A percentile compares a stretch with the other conserved stretches of the same genome.
phyloP scores from a whole-genome alignment of 53 echinoderm and acorn worm species.

The Pentamera pediparva region DNA sequence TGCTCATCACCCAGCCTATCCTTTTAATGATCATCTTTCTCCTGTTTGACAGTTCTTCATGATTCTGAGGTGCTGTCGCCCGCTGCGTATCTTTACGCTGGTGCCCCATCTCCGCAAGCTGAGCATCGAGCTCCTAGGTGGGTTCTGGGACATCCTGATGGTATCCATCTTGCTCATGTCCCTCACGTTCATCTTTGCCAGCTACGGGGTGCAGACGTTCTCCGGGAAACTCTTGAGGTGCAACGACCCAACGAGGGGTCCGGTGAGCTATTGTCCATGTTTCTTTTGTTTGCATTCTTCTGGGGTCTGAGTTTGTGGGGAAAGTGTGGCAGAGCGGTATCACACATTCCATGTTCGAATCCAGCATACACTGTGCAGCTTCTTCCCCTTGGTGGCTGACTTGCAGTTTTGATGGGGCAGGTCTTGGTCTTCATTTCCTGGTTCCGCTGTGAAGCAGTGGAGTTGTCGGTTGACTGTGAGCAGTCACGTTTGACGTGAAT shows the following conservation, averaged over 20 bases:
- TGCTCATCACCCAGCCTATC: background rate
- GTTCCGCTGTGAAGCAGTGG: too few species aligned
- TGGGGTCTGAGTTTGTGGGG: background rate
- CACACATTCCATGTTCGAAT: too few species aligned
- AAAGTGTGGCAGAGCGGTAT: too few species aligned
- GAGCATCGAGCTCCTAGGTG: slow-evolving; percentile 70
- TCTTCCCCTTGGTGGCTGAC: too few species aligned
- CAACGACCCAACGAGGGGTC: slow-evolving; percentile 52
- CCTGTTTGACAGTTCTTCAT: slow-evolving; percentile 56
- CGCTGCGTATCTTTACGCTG: slow-evolving; percentile 87
- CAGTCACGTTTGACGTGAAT: too few species aligned
- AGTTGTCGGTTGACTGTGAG: too few species aligned
- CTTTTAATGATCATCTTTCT: background rate
- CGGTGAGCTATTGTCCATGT: background rate
- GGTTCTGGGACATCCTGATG: slow-evolving; percentile 87
- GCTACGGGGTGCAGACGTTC: slow-evolving; percentile 95
- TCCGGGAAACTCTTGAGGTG: slow-evolving; percentile 63
- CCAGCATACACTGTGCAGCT: too few species aligned
- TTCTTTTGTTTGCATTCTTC: background rate
- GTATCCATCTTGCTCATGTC: slow-evolving; percentile 85
- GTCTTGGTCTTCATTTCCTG: too few species aligned
- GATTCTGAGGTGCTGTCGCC: slow-evolving; percentile 86
- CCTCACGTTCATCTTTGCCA: slow-evolving; percentile 96
- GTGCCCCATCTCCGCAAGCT: slow-evolving; percentile 98
- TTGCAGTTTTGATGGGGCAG: too few species aligned